Base-by-base conservation (phyloP, 2,797 vertebrate genomes). In the Hyperoplus lanceolatus region DNA sequence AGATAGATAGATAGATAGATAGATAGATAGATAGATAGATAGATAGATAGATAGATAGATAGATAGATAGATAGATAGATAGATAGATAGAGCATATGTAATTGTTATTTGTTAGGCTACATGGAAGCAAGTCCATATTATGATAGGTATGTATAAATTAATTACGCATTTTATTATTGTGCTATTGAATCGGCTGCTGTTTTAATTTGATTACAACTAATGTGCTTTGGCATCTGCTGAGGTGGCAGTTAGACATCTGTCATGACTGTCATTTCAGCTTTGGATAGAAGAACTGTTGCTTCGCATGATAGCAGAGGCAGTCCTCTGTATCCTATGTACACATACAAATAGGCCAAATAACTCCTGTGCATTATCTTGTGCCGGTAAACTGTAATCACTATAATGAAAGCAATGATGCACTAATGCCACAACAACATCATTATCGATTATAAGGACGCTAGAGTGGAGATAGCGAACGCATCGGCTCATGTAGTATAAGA, bases 401-500 rank as follows among this genome's bases (percentile, higher is more conserved):
- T 39, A 38, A 85, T 73, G 59, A 54, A 56, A 69, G 54, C 21
- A 72, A 69, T 73, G 48, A 83, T 58, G 42, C 9, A 66, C 54
- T 45, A 38, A 29, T 29, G 29, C 62, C 56, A 57, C 41, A 55
- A 36, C 12, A 21, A 8, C 86, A 86, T 84, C 75, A 87, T 57
- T 61, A 82, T 60, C 81, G 80, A 89, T 82, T 81, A 84, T 45
- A 43, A 75, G 14, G 51, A 68, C 29, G 64, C 64, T 64, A 57
- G 56, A 78, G 61, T 71, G 64, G 82, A 85, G 80, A 84, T 54
- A 80, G 55, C 49, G 10, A 49, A 78, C 60, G 53, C 66, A 65
- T 77, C 78, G 43, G 43, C 43, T 45, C 10, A 7, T 11, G 43
- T 45, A 45, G 43, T 57, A 80, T 48, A 60, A 48, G 76, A 70